Base-by-base conservation (phyloP, 1,140 invertebrate genomes). In the Carposina sasakii region DNA sequence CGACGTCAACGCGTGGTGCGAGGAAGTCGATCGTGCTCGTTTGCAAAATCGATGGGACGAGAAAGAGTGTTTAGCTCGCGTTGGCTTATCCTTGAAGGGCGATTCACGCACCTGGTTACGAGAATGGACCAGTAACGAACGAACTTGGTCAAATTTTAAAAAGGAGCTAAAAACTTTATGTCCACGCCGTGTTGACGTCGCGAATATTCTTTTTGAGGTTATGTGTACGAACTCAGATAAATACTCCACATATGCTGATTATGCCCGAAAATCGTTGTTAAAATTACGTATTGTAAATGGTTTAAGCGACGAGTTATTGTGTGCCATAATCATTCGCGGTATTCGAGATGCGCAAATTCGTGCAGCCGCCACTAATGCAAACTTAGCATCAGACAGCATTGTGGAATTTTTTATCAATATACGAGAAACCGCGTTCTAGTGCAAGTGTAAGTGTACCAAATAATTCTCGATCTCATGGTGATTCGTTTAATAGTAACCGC, bases 1-100 rank as follows among this genome's bases (percentile, higher is more conserved):
- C n/a, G n/a, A 34, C 28, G 30, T 31, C 43, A 12, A 34, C 23
- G 26, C 43, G n/a, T 45, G 43, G 43, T 45, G 43, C 34, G 43
- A 45, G 16, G 43, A 45, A 22, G 28, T 45, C 2, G 43, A 45
- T 33, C 8, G 26, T 13, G 43, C 43, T n/a, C 28, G 43, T 15
- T 33, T 19, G 16, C 13, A 28, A 42, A 45, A 45, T 20, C 9
- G 17, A 6, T 45, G 43, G 43, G 28, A 19, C 17, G 43, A 45
- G 15, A 31, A 20, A 6, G 43, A 45, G 43, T 45, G 43, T 21
- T 21, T 45, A 19, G 28, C 43, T 6, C 26, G 43, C 9, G 30
- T 45, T 13, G 43, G 20, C 3, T 13, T 15, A 12, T 45, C 20
- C 16, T 15, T 45, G 19, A 45, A 34, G 30, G 43, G 43, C 6